These are phyloP conservation scores for Typhlichthys subterraneus DNA, from an alignment of 2,797 vertebrate species.

Conservation along the genomic window DNA sequence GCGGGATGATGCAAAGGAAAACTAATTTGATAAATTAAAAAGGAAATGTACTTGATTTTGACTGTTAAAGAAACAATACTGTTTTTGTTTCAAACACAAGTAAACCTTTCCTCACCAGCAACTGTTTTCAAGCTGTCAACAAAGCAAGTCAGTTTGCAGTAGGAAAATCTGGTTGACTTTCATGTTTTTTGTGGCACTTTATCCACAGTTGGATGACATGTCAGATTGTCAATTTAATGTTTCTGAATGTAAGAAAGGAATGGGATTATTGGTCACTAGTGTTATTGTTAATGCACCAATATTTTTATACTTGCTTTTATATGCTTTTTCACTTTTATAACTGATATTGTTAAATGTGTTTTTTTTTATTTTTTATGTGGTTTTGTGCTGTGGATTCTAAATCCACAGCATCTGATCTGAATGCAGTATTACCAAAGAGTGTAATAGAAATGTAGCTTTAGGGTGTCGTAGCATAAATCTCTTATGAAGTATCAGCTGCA, in stretches of 20 bases:
- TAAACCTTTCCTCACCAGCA: too few relatives aligned
- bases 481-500: constrained; percentile 39
- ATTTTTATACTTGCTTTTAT: constrained; percentile 67
- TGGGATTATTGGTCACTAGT: constrained; percentile 25
- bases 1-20: constrained; percentile 2
- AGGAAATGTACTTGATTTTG: too few relatives aligned
- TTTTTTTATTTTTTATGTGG: constrained; percentile 27
- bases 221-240: too few relatives aligned
- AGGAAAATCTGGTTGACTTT: too few relatives aligned
- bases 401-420: constrained; percentile 23
- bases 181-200: too few relatives aligned
- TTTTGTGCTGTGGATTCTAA: constrained; percentile 43
- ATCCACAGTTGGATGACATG: too few relatives aligned
- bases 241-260: constrained; percentile 28
- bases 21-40: constrained; percentile 9
- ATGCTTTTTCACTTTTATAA: constrained; percentile 81
- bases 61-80: too few relatives aligned
- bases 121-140: too few relatives aligned
- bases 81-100: too few relatives aligned
- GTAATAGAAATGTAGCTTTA: constrained; percentile 25
- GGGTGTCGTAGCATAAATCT: constrained; percentile 58
- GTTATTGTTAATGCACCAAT: constrained; percentile 48
- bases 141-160: too few relatives aligned
- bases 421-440: constrained; percentile 62
- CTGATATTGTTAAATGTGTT: constrained; percentile 50